phyloP scores from a whole-genome alignment of 2,797 vertebrate genomes.

The Chaetodon trifasciatus region DNA sequence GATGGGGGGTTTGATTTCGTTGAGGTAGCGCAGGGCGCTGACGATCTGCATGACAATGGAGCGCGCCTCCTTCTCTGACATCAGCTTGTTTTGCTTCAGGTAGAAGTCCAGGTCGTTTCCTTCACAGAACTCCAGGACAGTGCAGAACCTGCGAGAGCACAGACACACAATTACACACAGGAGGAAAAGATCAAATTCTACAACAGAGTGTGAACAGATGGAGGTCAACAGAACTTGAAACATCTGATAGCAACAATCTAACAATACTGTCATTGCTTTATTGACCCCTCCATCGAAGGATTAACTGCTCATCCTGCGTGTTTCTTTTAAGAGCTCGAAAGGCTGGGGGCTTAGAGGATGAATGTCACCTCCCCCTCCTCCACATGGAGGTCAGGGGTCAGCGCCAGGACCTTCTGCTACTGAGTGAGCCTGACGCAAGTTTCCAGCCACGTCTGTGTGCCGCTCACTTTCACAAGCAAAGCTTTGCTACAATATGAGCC shows the following conservation, averaged over 20 bases:
- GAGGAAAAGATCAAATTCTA: background rate
- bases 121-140: slow-evolving; percentile 98
- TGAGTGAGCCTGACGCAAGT: slow-evolving; percentile 3
- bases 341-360: slow-evolving; percentile 5
- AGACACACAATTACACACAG: background rate
- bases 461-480: background rate
- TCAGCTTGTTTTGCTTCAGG: slow-evolving; percentile 98
- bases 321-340: background rate
- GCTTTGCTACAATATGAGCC: background rate
- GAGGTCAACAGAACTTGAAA: background rate
- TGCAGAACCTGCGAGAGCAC: slow-evolving; percentile 90
- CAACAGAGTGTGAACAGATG: background rate
- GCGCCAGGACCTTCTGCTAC: slow-evolving; percentile 11
- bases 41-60: slow-evolving; percentile 99
- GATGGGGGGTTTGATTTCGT: slow-evolving; percentile 99
- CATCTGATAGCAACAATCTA: background rate
- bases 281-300: background rate
- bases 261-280: background rate
- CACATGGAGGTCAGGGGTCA: slow-evolving; percentile 32
- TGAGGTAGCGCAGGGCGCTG: slow-evolving; percentile 99
- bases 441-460: slow-evolving; percentile 1
- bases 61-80: slow-evolving; percentile 98
- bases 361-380: slow-evolving; percentile 7
- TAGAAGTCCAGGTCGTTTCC: slow-evolving; percentile 99
- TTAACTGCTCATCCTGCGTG: background rate